Conservation (phyloP, 2,797 vertebrate species). For the Lacerta viridis region DNA sequence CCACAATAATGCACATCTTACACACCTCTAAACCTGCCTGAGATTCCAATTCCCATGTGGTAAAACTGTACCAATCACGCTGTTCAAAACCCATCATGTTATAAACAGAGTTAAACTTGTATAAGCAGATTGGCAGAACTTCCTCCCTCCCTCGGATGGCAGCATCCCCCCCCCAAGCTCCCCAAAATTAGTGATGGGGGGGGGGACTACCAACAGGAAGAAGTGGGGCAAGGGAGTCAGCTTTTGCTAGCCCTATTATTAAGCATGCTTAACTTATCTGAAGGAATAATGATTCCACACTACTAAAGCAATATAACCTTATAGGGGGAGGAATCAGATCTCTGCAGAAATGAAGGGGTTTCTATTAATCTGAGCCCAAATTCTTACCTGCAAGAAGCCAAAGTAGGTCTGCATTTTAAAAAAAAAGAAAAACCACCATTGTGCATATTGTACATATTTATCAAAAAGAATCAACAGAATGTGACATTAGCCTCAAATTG, state of each 20-base stretch:
- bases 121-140: background rate
- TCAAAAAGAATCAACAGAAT: background rate
- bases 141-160: background rate
- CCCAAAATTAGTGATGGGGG: background rate
- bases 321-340: background rate
- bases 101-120: background rate
- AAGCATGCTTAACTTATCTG: background rate
- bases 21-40: background rate
- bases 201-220: too few species aligned
- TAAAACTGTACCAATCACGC: background rate
- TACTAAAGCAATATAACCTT: background rate
- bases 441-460: background rate
- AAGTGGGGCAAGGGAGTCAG: background rate
- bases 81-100: background rate
- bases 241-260: background rate
- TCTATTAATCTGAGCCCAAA: background rate
- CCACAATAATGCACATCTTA: background rate
- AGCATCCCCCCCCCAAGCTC: background rate
- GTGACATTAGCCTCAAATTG: background rate
- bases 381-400: background rate
- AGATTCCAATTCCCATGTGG: background rate
- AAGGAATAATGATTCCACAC: background rate
- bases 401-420: background rate
- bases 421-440: background rate
- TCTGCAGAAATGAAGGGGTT: background rate